These are phyloP conservation scores for Pardosa pseudoannulata DNA, from an alignment of 2,888 invertebrate genomes.

Conservation along the genomic window DNA sequence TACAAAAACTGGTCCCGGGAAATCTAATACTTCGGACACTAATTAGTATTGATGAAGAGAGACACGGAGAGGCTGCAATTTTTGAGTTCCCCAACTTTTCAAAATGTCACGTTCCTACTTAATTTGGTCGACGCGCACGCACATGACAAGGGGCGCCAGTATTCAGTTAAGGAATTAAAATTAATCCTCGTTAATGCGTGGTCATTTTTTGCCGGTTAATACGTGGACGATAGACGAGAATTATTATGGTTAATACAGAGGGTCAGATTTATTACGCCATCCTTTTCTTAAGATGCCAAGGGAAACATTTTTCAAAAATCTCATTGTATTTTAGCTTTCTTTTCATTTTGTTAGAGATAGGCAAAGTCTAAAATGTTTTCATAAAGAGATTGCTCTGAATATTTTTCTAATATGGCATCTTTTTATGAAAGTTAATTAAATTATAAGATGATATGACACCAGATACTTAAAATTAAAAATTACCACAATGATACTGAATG, in stretches of 20 bases:
- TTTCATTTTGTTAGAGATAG: too few relatives aligned
- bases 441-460: too few relatives aligned
- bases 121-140: slow-evolving; percentile 28
- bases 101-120: slow-evolving; percentile 34
- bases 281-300: not conserved
- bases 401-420: too few relatives aligned
- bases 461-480: too few relatives aligned
- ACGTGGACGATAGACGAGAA: not conserved
- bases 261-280: slow-evolving; percentile 16
- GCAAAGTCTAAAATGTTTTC: not conserved
- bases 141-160: slow-evolving; percentile 20
- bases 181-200: slow-evolving; percentile 23
- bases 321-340: not conserved
- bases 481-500: too few relatives aligned
- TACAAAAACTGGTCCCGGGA: slow-evolving; percentile 16
- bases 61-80: slow-evolving; percentile 17
- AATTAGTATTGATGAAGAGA: slow-evolving; percentile 53
- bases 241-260: not conserved
- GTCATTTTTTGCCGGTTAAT: slow-evolving; percentile 17
- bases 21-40: slow-evolving; percentile 48
- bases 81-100: slow-evolving; percentile 49
- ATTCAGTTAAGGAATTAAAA: slow-evolving; percentile 48
- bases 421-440: too few relatives aligned
- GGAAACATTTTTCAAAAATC: not conserved
- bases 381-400: too few relatives aligned